Evolutionary conservation across 2,797 vertebrate genomes (phyloP).

Genomic region (Semotilus atromaculatus): DNA sequence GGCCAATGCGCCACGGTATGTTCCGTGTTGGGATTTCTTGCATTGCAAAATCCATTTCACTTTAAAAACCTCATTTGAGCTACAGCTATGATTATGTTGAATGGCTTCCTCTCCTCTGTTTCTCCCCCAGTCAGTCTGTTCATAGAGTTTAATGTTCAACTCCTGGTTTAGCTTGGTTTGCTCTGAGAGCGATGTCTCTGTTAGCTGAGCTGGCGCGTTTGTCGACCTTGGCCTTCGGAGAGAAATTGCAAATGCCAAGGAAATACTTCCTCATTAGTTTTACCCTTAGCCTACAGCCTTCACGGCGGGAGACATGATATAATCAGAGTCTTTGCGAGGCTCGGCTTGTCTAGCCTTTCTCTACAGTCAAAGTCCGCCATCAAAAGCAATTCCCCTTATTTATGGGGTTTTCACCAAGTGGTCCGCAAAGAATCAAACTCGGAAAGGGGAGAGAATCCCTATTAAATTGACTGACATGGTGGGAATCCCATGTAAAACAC

Average conservation of each 20-base stretch:
- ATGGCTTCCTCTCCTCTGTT: neutral
- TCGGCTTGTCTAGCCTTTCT: constrained; percentile 30
- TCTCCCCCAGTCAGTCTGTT: constrained; percentile 27
- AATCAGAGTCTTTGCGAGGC: constrained; percentile 44
- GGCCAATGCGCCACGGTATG: constrained; percentile 3
- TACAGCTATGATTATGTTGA: constrained; percentile 3
- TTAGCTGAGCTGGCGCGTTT: constrained; percentile 40
- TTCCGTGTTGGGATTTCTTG: constrained; percentile 39
- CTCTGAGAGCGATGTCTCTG: constrained; percentile 40
- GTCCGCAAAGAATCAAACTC: constrained; percentile 41
- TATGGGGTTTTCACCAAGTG: constrained; percentile 28
- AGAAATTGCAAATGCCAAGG: constrained; percentile 54
- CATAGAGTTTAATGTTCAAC: constrained; percentile 46
- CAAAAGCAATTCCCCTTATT: constrained; percentile 55
- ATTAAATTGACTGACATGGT: constrained; percentile 34
- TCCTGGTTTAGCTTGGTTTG: constrained; percentile 46
- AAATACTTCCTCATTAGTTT: constrained; percentile 58
- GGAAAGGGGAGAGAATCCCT: neutral
- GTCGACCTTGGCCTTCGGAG: constrained; percentile 50
- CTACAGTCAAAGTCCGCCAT: constrained; percentile 36
- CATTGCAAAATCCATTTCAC: constrained; percentile 35
- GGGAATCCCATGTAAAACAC: constrained; percentile 33
- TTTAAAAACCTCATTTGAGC: constrained; percentile 24
- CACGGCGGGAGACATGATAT: constrained; percentile 48
- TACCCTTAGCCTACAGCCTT: constrained; percentile 36